phyloP scores from a whole-genome alignment of 2,888 invertebrate species.

The Ditula angustiorana region DNA sequence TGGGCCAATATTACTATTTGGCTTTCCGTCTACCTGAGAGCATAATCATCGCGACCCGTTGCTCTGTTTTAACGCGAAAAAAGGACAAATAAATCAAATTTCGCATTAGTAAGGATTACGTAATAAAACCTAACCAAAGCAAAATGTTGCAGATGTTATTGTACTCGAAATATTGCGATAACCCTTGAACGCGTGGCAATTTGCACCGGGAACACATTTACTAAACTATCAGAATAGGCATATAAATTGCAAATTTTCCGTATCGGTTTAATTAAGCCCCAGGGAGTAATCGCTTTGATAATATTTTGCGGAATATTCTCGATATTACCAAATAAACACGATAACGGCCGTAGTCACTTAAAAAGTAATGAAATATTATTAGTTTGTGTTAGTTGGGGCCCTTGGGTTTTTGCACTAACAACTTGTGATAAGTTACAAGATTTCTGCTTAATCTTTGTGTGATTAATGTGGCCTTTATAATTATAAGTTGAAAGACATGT shows the following conservation, averaged over 20 bases:
- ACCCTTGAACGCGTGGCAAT: not conserved
- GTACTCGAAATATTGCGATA: not conserved
- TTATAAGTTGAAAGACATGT: too few species aligned
- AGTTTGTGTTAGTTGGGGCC: not conserved
- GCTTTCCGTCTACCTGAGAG: too few species aligned
- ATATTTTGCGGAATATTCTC: not conserved
- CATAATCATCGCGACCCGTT: too few species aligned
- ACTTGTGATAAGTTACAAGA: too few species aligned
- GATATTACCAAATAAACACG: not conserved
- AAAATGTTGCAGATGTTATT: not conserved
- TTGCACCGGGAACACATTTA: slow-evolving; percentile 1
- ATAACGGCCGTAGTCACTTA: not conserved
- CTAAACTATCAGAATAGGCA: slow-evolving; percentile 4
- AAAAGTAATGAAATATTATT: not conserved
- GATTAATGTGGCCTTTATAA: too few species aligned
- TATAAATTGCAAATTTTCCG: slow-evolving; percentile 9
- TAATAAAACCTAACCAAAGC: not conserved
- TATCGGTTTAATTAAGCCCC: not conserved
- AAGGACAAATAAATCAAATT: too few species aligned
- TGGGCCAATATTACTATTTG: too few species aligned
- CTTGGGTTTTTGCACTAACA: too few species aligned
- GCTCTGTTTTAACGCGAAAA: too few species aligned
- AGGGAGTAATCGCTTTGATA: not conserved
- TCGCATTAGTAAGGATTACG: too few species aligned
- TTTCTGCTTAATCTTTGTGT: too few species aligned